Evolutionary conservation across 2,888 invertebrate genomes (phyloP).

Genomic region (Rhagium mordax): DNA sequence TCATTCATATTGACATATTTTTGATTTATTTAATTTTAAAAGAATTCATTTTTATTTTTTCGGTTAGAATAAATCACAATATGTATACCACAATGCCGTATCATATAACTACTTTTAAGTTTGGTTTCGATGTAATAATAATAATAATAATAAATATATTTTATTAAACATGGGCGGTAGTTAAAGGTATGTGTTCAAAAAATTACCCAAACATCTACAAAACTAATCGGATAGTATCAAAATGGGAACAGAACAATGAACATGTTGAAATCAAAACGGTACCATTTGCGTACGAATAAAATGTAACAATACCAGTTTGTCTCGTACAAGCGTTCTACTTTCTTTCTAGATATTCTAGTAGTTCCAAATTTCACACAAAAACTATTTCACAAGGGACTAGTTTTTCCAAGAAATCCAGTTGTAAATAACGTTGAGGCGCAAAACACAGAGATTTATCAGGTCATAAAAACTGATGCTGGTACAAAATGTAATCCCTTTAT

Average conservation of each 20-base stretch:
- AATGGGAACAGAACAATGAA: neutral
- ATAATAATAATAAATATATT: too few species aligned
- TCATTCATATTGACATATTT: too few species aligned
- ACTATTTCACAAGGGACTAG: constrained; percentile 10
- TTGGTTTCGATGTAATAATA: too few species aligned
- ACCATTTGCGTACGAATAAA: neutral
- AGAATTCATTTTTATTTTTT: too few species aligned
- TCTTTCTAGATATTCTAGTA: neutral
- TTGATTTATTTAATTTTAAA: too few species aligned
- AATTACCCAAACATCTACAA: too few species aligned
- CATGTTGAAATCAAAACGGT: neutral
- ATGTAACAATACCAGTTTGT: neutral
- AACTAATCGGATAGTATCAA: neutral
- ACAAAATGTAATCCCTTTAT: neutral
- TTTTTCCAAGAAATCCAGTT: constrained; percentile 11
- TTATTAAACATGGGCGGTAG: too few species aligned
- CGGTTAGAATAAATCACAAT: too few species aligned
- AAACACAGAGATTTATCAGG: neutral
- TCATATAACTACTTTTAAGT: too few species aligned
- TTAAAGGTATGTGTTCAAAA: too few species aligned
- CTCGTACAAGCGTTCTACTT: neutral
- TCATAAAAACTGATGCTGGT: constrained; percentile 2
- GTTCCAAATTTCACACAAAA: neutral
- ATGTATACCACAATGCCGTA: too few species aligned
- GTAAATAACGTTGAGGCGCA: constrained; percentile 6